Base-by-base conservation (phyloP, 2,113 vertebrate species). In the Pelobates fuscus region DNA sequence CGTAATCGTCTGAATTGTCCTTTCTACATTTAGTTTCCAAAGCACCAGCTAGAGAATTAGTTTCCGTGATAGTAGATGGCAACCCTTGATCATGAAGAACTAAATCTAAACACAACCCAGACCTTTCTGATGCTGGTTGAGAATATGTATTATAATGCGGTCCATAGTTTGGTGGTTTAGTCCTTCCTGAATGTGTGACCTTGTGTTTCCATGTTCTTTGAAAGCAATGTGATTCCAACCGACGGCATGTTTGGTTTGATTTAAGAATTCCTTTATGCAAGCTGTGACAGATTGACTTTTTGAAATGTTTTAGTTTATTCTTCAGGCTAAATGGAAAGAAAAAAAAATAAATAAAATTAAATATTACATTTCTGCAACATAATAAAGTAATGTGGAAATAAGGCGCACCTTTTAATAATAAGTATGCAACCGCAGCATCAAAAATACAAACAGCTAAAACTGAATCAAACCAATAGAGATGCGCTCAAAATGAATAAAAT, bases 261-360 rank as follows among this genome's bases (percentile, higher is more conserved):
- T 17, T 60, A 10, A 59, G 72, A 30, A 24, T 49, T n/a, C 41
- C 54, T 11, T 37, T 12, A 30, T 12, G 64, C 21, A 76, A 46
- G 18, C 41, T 14, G 41, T 49, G 52, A 67, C 72, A 67, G 25
- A 76, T 32, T 14, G 64, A 76, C 55, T 76, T 76, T 49, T 76
- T 76, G 37, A 72, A 52, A 57, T 10, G 15, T 12, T 43, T 49
- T 63, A 29, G 25, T 37, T 70, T 67, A 57, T 77, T 57, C 0
- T 24, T 23, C 21, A 78, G 24, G 54, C 24, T n/a, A 57, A 65
- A 49, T 2, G 30, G 30, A 32, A 30, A 62, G n/a, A 24, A 32
- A 59, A 2, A 18, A 25, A 24, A 26, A 10, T 17, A 61, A 65
- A 15, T 69, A 18, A 44, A 2, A 14, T n/a, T 68, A 5, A 21